Conservation (phyloP, 2,113 vertebrate genomes). For the Nesogale talazaci region DNA sequence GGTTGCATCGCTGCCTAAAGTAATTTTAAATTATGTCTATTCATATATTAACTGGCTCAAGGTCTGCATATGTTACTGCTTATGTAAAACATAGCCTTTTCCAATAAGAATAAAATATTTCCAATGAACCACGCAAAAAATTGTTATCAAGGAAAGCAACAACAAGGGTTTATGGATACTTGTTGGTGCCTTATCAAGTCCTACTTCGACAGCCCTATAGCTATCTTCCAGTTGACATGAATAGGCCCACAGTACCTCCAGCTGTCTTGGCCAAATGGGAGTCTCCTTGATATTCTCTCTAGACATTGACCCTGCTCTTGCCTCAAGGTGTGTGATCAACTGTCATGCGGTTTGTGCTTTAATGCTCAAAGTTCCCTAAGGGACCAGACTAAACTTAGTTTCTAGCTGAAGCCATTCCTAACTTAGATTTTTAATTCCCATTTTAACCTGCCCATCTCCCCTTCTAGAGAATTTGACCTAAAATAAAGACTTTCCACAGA, state of each 20-base stretch:
- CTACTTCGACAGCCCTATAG: background rate
- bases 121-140: slow-evolving; percentile 12
- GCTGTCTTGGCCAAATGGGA: background rate
- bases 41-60: slow-evolving; percentile 42
- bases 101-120: slow-evolving; percentile 26
- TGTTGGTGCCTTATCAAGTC: background rate
- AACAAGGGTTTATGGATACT: background rate
- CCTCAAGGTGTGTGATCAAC: background rate
- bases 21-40: slow-evolving; percentile 57
- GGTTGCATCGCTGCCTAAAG: slow-evolving; percentile 59
- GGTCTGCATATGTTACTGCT: slow-evolving; percentile 41
- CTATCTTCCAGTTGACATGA: background rate
- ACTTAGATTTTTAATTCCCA: background rate
- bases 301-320: background rate
- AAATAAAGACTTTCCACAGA: slow-evolving; percentile 12
- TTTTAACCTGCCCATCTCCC: background rate
- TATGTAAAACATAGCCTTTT: slow-evolving; percentile 55
- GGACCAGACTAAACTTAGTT: background rate
- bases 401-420: background rate
- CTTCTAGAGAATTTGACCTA: slow-evolving; percentile 22
- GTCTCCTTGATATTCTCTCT: background rate
- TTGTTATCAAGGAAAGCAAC: background rate
- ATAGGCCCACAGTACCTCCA: background rate
- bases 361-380: background rate
- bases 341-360: background rate